These are phyloP conservation scores for Halocynthia aurantium DNA, from an alignment of 23 tunicate species.

Conservation along the genomic window DNA sequence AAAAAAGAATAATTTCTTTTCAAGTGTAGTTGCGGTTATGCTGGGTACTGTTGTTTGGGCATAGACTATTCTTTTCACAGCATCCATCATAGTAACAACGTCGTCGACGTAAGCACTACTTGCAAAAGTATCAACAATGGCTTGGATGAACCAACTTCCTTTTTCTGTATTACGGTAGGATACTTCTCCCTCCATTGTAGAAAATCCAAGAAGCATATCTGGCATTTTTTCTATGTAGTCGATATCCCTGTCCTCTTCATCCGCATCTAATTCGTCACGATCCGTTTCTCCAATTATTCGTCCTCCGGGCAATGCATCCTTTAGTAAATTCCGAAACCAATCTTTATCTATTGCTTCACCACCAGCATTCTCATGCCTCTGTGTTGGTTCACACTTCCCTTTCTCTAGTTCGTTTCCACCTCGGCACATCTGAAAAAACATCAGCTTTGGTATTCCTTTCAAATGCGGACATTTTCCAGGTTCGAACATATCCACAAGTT, in stretches of 20 bases:
- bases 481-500: constrained; percentile 2
- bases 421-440: constrained; percentile 17
- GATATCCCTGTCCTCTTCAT: background rate
- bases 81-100: too few relatives aligned
- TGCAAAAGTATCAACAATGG: too few relatives aligned
- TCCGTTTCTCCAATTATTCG: background rate
- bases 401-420: background rate
- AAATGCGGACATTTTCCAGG: background rate
- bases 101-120: too few relatives aligned
- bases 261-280: background rate
- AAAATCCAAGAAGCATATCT: too few relatives aligned
- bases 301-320: background rate
- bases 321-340: background rate
- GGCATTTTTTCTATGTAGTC: background rate
- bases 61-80: too few relatives aligned
- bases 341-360: background rate
- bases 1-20: too few relatives aligned
- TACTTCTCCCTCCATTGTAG: background rate
- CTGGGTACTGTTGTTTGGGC: too few relatives aligned
- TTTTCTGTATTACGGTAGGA: background rate
- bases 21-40: too few relatives aligned
- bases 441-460: background rate
- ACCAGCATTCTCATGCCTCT: too few relatives aligned
- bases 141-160: constrained; percentile 6
- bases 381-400: too few relatives aligned